phyloP scores from a whole-genome alignment of 2,797 vertebrate species.

The Dendrocincla tyrannina region DNA sequence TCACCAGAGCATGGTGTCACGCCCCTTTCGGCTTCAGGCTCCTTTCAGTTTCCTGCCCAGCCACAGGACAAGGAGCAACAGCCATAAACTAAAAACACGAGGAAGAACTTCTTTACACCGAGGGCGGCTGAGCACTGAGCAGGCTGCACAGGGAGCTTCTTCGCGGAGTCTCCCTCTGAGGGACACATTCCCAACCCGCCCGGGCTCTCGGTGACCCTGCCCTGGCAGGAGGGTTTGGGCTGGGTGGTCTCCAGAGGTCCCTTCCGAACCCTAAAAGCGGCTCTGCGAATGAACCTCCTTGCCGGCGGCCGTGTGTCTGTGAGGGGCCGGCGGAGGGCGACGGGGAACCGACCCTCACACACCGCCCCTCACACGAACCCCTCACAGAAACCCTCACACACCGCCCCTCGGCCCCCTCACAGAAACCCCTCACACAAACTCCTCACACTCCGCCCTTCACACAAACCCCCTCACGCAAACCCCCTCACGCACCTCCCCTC shows the following conservation, averaged over 20 bases:
- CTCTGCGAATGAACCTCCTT: neutral
- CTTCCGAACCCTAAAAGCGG: too few relatives aligned
- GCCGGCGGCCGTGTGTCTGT: fast-evolving
- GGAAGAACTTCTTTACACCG: neutral
- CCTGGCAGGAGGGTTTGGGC: too few relatives aligned
- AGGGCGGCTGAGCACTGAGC: too few relatives aligned
- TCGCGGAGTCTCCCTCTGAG: neutral
- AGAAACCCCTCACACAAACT: neutral
- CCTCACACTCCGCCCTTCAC: too few relatives aligned
- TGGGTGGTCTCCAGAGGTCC: neutral
- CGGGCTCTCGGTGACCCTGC: neutral
- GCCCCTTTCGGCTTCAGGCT: neutral
- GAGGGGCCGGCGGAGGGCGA: neutral
- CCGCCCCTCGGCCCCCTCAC: too few relatives aligned
- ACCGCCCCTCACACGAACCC: neutral
- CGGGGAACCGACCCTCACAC: neutral
- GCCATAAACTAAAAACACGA: neutral
- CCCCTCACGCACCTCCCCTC: too few relatives aligned
- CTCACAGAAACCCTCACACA: too few relatives aligned
- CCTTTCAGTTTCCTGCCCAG: neutral
- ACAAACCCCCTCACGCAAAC: too few relatives aligned
- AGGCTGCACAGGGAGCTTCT: neutral
- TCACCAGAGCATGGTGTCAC: neutral
- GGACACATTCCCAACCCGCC: neutral
- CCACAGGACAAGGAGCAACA: neutral